phyloP scores from a whole-genome alignment of 2,888 invertebrate species.

The Euproctis similis region DNA sequence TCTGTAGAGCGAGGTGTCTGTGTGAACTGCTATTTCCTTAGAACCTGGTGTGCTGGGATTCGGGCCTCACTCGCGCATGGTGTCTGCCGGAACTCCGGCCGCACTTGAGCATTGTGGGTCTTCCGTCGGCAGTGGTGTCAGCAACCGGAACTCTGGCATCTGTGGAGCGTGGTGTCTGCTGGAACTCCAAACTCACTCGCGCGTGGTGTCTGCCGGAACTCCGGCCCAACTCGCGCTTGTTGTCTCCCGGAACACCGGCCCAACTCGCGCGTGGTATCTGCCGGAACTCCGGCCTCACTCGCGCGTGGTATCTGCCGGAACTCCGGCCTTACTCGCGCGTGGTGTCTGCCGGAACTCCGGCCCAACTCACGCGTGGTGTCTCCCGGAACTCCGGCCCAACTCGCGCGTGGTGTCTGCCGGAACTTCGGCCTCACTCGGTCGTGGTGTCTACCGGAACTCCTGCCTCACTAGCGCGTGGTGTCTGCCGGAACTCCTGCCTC shows the following conservation, averaged over 20 bases:
- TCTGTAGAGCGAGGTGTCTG: background rate
- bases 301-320: slow-evolving; percentile 1
- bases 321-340: no score
- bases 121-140: no score
- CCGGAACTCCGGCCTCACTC: background rate
- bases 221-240: background rate
- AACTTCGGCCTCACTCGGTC: background rate
- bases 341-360: no score
- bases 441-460: background rate
- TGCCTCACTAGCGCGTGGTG: background rate
- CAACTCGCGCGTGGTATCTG: background rate
- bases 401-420: no score
- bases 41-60: background rate
- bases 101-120: no score
- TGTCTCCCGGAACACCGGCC: background rate
- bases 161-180: background rate
- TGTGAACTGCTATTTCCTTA: background rate
- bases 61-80: background rate
- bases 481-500: background rate
- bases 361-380: background rate
- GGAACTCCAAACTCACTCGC: background rate
- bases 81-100: background rate
- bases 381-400: background rate
- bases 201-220: background rate
- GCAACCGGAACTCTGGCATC: background rate